These are phyloP conservation scores for Hypsibius dujardini DNA, from an alignment of 1,140 invertebrate species.

Conservation along the genomic window DNA sequence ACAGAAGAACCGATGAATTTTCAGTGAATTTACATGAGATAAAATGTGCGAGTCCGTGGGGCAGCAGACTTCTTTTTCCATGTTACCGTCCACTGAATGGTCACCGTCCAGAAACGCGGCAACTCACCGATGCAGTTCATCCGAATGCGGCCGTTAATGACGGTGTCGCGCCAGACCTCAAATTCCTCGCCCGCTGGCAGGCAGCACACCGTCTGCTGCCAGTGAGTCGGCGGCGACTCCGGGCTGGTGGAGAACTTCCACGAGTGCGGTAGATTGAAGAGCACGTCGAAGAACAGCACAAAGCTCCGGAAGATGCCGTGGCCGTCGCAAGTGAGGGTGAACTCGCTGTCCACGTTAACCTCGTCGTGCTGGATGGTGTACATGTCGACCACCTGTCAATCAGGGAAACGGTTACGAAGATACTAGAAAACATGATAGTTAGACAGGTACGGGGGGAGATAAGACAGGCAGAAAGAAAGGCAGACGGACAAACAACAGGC, in stretches of 20 bases:
- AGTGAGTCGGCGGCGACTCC: conserved; percentile 90
- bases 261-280: conserved; percentile 2
- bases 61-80: conserved; percentile 9
- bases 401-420: conserved; percentile 17
- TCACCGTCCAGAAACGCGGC: conserved; percentile 19
- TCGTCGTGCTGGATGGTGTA: conserved; percentile 19
- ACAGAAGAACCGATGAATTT: too few relatives aligned
- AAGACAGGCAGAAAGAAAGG: background rate
- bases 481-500: conserved; percentile 16
- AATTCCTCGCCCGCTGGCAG: conserved; percentile 34
- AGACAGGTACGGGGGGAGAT: conserved; percentile 15
- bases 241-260: conserved; percentile 36
- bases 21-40: conserved; percentile 2
- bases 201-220: conserved; percentile 99
- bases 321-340: background rate
- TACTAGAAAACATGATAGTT: conserved; percentile 20
- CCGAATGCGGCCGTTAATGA: conserved; percentile 7
- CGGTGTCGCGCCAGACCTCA: conserved; percentile 13
- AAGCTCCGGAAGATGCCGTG: background rate
- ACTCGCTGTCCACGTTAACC: conserved; percentile 17
- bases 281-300: background rate
- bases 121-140: conserved; percentile 10
- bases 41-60: conserved; percentile 4
- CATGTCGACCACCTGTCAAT: conserved; percentile 11
- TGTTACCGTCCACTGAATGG: conserved; percentile 19